Evolutionary conservation across 2,888 invertebrate genomes (phyloP).

Genomic region (Ophioninae sp.): DNA sequence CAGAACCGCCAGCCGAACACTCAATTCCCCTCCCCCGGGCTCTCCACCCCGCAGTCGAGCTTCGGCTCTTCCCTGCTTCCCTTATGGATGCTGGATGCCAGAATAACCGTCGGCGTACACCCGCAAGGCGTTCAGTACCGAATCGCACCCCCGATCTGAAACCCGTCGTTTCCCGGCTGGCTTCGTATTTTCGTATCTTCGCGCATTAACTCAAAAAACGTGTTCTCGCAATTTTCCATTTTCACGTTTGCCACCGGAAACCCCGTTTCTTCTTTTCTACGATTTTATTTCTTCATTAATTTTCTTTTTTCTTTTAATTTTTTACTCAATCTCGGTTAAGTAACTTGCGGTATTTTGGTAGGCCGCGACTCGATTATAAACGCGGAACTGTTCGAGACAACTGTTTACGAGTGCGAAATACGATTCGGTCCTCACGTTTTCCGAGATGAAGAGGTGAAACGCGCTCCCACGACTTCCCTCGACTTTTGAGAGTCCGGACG

Average conservation of each 20-base stretch:
- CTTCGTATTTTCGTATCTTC: constrained; percentile 22
- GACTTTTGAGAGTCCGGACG: constrained; percentile 59
- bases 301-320: neutral
- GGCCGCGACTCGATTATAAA: neutral
- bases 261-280: too few relatives aligned
- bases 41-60: constrained; percentile 43
- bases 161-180: constrained; percentile 24
- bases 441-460: constrained; percentile 54
- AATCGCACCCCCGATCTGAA: constrained; percentile 53
- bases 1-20: constrained; percentile 50
- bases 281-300: neutral
- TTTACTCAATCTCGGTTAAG: too few relatives aligned
- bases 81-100: constrained; percentile 59
- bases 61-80: constrained; percentile 53
- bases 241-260: too few relatives aligned
- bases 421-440: neutral
- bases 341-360: neutral
- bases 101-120: constrained; percentile 50
- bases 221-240: too few relatives aligned
- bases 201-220: too few relatives aligned
- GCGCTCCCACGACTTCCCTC: constrained; percentile 50
- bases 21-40: constrained; percentile 38
- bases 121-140: constrained; percentile 54
- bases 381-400: neutral
- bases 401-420: neutral